phyloP scores from a whole-genome alignment of 2,888 invertebrate genomes.

The Lapara coniferarum region DNA sequence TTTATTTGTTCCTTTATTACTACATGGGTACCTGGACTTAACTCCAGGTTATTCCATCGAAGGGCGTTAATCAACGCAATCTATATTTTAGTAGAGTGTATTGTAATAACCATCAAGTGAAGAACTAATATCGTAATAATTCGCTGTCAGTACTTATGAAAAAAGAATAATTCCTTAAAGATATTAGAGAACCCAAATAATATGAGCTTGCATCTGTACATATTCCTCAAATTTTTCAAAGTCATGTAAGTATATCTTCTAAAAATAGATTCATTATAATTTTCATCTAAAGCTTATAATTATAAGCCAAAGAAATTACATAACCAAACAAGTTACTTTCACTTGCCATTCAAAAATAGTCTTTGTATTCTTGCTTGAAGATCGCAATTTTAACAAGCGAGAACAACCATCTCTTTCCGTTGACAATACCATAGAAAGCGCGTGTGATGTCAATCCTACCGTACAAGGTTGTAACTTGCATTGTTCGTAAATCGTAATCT shows the following conservation, averaged over 20 bases:
- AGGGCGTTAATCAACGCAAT: too few relatives aligned
- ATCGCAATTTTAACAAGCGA: neutral
- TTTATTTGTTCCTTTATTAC: too few relatives aligned
- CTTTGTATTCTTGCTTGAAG: neutral
- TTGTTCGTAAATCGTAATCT: neutral
- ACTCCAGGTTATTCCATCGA: too few relatives aligned
- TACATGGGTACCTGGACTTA: too few relatives aligned
- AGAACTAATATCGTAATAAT: too few relatives aligned
- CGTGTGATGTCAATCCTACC: constrained; percentile 4
- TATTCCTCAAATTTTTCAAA: neutral
- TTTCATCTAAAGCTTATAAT: constrained; percentile 11
- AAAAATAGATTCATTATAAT: neutral
- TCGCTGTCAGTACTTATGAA: too few relatives aligned
- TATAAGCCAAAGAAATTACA: constrained; percentile 6
- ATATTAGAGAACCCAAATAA: too few relatives aligned
- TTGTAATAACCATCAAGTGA: too few relatives aligned
- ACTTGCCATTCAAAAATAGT: neutral
- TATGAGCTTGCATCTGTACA: too few relatives aligned
- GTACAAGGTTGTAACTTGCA: constrained; percentile 11
- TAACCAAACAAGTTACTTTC: neutral
- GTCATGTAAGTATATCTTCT: neutral
- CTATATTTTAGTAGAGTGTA: too few relatives aligned
- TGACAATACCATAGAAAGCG: neutral
- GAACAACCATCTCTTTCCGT: neutral
- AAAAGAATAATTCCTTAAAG: too few relatives aligned